phyloP scores from a whole-genome alignment of 2,888 invertebrate genomes.

The Tenthredo mesomela region DNA sequence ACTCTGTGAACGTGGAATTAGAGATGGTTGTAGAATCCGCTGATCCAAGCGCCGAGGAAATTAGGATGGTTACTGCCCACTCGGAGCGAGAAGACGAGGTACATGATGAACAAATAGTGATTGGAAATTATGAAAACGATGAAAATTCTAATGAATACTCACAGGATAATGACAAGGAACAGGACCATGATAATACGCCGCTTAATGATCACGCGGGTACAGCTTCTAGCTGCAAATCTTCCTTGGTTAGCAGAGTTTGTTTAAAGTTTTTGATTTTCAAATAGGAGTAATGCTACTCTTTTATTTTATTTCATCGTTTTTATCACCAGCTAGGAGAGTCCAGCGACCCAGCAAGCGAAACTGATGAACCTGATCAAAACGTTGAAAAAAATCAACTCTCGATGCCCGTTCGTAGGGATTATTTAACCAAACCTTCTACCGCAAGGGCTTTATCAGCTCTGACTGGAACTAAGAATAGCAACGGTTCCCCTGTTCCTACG shows the following conservation, averaged over 20 bases:
- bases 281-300: no score
- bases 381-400: not conserved
- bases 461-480: not conserved
- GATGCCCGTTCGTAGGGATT: not conserved
- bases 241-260: slow-evolving; percentile 7
- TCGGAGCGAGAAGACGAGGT: slow-evolving; percentile 58
- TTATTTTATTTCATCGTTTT: not conserved
- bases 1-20: slow-evolving; percentile 66
- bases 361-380: not conserved
- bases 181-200: not conserved
- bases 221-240: slow-evolving; percentile 20
- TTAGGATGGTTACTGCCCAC: slow-evolving; percentile 55
- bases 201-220: not conserved
- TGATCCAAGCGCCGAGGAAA: slow-evolving; percentile 56
- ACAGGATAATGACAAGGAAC: slow-evolving; percentile 13
- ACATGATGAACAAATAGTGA: slow-evolving; percentile 52
- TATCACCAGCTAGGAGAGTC: slow-evolving; percentile 10
- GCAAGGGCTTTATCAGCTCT: not conserved
- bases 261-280: not conserved
- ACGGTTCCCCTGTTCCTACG: slow-evolving; percentile 58
- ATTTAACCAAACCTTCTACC: slow-evolving; percentile 23
- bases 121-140: slow-evolving; percentile 55
- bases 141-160: slow-evolving; percentile 26
- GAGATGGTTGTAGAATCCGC: slow-evolving; percentile 70
- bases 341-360: slow-evolving; percentile 35